phyloP scores from a whole-genome alignment of 2,888 invertebrate species.

The Drepanosiphum platanoidis region DNA sequence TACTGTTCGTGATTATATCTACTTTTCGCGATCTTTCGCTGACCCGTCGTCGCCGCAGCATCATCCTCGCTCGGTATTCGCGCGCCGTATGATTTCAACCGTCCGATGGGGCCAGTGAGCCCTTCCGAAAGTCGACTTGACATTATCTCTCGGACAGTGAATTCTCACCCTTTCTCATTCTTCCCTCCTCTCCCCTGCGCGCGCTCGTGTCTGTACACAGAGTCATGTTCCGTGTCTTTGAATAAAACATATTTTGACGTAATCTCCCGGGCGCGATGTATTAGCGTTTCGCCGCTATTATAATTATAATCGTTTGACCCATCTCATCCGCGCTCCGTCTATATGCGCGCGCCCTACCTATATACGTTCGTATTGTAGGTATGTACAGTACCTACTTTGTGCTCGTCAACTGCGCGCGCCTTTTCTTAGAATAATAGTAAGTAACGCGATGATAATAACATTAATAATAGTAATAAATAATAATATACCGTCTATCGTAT shows the following conservation, averaged over 20 bases:
- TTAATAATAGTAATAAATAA: neutral
- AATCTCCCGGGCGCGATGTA: constrained; percentile 22
- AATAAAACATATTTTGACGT: constrained; percentile 52
- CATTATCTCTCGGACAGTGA: constrained; percentile 33
- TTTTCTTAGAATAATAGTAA: neutral
- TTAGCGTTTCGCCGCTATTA: neutral
- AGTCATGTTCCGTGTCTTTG: neutral
- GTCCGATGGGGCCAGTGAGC: neutral
- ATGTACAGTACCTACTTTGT: too few species aligned
- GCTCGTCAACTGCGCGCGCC: neutral
- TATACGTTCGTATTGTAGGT: neutral
- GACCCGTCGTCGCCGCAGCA: too few species aligned
- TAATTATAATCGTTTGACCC: neutral
- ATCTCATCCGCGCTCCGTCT: neutral
- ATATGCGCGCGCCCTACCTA: neutral
- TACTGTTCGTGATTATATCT: too few species aligned
- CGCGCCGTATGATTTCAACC: neutral
- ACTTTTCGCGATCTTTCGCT: neutral
- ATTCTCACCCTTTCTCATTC: neutral
- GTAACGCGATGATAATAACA: too few species aligned
- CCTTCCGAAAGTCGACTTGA: constrained; percentile 23
- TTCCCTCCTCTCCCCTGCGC: neutral
- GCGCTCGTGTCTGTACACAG: neutral
- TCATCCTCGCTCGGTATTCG: neutral
- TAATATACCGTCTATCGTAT: neutral